Evolutionary conservation across 1,140 invertebrate genomes (phyloP), one percentile per base, ranked within the genome.

Genomic region (Gryllus bimaculatus): DNA sequence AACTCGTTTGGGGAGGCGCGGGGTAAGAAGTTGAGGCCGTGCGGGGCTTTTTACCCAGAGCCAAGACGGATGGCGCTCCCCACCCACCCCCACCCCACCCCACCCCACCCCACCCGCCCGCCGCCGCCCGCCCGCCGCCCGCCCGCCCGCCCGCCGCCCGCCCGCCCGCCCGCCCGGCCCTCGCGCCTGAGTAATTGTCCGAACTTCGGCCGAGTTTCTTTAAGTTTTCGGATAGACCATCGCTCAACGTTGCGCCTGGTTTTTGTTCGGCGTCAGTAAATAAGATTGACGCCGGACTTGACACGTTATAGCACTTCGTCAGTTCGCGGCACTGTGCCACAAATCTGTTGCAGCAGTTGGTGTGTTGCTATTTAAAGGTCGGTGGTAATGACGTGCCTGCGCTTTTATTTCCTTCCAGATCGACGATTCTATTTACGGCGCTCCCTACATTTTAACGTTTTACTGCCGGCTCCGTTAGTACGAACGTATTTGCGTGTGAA

Each of bases 401-500:
- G 54, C 15, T 66, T 66, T 66, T 66, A 18, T 66, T 66, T 18
- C 2, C 54, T 10, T 13, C 10, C 10, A 66, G 54, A 66, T 66
- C 10, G 54, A 66, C 54, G 54, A 3, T 18, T 66, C 54, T 13
- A 66, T 66, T 66, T 66, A 66, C 7, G 10, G 54, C 54, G 10
- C 18, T 10, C 18, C 10, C 18, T 66, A 10, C 54, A 66, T 66
- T 13, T 66, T 66, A 66, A 18, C 10, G 54, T 18, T 66, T 66
- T 66, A 66, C 54, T 13, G 18, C 18, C 54, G 10, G 10, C 18
- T 18, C 54, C 54, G 54, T 66, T 66, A 66, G 54, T 10, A n/a
- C n/a, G n/a, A n/a, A n/a, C n/a, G n/a, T n/a, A 66, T 66, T 39
- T 66, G 54, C 54, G 54, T 66, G 54, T 66, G 54, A 66, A 66